Conservation (phyloP, 2,888 invertebrate species). For the Mamestra brassicae region DNA sequence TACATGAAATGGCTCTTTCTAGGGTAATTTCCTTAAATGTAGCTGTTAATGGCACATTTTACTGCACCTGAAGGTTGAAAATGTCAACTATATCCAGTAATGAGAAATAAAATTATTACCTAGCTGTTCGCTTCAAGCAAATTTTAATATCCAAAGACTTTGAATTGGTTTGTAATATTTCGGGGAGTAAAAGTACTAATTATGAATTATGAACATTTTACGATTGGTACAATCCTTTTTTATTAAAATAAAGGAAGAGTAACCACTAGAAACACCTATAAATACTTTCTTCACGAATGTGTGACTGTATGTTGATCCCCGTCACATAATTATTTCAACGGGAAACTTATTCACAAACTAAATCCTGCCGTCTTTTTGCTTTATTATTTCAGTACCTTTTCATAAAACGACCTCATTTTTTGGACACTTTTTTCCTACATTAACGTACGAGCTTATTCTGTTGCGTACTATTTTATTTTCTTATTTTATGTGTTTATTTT, state of each 20-base stretch:
- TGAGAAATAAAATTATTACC: background rate
- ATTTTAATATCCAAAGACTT: background rate
- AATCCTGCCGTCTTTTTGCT: slow-evolving; percentile 12
- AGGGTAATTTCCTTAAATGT: background rate
- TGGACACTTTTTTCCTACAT: slow-evolving; percentile 15
- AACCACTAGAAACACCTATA: too few species aligned
- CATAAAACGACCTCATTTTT: slow-evolving; percentile 35
- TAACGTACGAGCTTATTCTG: slow-evolving; percentile 40
- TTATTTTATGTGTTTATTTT: too few species aligned
- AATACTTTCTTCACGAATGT: background rate
- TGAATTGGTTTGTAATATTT: background rate
- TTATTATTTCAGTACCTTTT: slow-evolving; percentile 29
- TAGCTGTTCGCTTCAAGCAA: background rate
- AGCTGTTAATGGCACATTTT: background rate
- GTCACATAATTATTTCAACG: slow-evolving; percentile 20
- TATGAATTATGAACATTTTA: background rate
- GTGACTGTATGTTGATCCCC: background rate
- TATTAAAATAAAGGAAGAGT: background rate
- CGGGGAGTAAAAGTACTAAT: background rate
- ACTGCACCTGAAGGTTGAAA: background rate
- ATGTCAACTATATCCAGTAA: background rate
- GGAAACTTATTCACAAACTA: slow-evolving; percentile 1
- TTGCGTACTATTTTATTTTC: too few species aligned
- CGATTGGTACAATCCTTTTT: background rate
- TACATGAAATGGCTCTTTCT: slow-evolving; percentile 5